A percentile compares a stretch with the other conserved stretches of the same genome.
Conservation (phyloP, 92 coral and sea anemone genomes). For the Epizoanthus scotinus region DNA sequence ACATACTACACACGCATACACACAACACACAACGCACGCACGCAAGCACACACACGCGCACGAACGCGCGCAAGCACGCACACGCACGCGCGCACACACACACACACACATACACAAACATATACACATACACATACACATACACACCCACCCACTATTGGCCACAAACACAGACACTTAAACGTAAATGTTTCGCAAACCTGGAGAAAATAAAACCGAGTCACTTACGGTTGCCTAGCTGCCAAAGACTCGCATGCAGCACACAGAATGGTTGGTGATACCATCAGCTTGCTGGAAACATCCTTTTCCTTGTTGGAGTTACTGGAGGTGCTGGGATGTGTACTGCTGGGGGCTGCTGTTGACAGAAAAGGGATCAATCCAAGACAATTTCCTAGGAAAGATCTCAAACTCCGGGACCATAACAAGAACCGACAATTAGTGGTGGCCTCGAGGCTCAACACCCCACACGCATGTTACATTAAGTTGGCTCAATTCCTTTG, state of each 20-base stretch:
- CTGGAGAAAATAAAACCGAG: background rate
- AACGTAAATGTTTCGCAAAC: too few species aligned
- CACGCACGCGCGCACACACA: too few species aligned
- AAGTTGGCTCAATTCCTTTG: too few species aligned
- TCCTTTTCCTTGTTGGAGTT: conserved; percentile 81
- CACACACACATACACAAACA: too few species aligned
- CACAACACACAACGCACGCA: too few species aligned
- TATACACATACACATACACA: background rate
- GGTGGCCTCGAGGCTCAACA: too few species aligned
- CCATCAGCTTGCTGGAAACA: conserved; percentile 60
- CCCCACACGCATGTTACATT: too few species aligned
- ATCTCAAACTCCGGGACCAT: background rate
- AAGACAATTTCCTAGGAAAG: background rate
- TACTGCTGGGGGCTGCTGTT: conserved; percentile 16
- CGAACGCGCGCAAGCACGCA: too few species aligned
- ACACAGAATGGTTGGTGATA: conserved; percentile 85
- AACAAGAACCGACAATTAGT: background rate
- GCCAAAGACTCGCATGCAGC: conserved; percentile 63
- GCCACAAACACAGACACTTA: background rate
- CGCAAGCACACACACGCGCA: too few species aligned
- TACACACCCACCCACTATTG: background rate
- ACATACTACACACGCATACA: too few species aligned
- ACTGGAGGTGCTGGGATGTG: conserved; percentile 25
- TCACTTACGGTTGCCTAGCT: conserved; percentile 65
- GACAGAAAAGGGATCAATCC: background rate